Conservation (phyloP, 2,113 vertebrate species). For the Cariama cristata region DNA sequence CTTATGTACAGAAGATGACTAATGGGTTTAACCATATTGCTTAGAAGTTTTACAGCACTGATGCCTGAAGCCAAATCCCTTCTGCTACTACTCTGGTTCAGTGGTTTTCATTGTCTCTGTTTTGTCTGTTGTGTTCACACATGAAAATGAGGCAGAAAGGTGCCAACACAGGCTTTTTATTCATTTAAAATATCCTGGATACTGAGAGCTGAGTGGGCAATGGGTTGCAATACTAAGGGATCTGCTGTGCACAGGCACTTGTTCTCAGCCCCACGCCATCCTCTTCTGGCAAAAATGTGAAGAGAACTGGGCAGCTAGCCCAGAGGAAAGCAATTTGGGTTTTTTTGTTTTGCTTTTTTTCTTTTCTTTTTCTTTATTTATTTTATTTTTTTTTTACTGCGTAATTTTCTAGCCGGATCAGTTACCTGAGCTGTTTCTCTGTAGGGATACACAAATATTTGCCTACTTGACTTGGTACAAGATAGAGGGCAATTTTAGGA, state of each 20-base stretch:
- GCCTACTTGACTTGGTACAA: not conserved
- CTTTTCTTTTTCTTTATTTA: fast-evolving
- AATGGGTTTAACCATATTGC: slow-evolving; percentile 26
- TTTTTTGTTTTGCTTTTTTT: too few relatives aligned
- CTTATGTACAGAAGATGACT: not conserved
- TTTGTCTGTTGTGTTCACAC: slow-evolving; percentile 11
- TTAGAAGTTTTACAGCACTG: not conserved
- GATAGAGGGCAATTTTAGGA: not conserved
- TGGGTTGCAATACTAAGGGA: not conserved
- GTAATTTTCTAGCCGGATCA: not conserved
- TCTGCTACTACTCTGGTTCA: slow-evolving; percentile 26
- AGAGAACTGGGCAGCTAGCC: not conserved
- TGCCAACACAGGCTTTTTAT: not conserved
- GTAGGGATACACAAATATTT: not conserved
- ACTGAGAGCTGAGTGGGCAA: not conserved
- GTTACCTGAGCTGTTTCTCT: not conserved
- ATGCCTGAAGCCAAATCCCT: not conserved
- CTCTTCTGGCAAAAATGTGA: not conserved
- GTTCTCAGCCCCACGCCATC: not conserved
- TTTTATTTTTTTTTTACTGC: too few relatives aligned
- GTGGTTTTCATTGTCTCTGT: slow-evolving; percentile 21
- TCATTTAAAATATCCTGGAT: not conserved
- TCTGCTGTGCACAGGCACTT: not conserved
- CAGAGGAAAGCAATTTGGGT: not conserved
- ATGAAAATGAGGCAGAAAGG: slow-evolving; percentile 7